These are phyloP conservation scores for Pseudococcus viburni DNA, from an alignment of 2,888 invertebrate genomes.

Conservation along the genomic window DNA sequence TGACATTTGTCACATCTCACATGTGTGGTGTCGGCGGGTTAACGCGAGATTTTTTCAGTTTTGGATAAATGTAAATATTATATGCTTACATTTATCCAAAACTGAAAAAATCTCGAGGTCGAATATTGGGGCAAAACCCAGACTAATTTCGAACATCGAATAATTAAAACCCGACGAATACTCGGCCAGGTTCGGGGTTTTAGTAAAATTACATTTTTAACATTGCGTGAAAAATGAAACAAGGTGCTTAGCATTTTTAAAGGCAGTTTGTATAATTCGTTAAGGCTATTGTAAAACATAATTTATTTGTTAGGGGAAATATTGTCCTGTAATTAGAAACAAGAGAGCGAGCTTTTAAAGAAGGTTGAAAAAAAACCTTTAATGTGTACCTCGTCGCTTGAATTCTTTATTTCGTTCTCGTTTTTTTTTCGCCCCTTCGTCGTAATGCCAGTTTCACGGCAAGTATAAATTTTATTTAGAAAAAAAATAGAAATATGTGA, in stretches of 20 bases:
- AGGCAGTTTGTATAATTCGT: slow-evolving; percentile 63
- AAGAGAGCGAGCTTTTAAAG: slow-evolving; percentile 54
- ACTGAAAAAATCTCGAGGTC: no score
- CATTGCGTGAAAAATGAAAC: slow-evolving; percentile 63
- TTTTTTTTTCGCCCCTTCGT: background rate
- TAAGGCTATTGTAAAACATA: slow-evolving; percentile 59
- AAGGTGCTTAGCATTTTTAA: slow-evolving; percentile 61
- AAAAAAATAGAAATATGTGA: slow-evolving; percentile 22
- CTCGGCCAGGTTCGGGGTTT: slow-evolving; percentile 19
- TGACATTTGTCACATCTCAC: no score
- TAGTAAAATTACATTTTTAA: slow-evolving; percentile 46
- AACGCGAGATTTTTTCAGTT: no score
- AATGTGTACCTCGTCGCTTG: slow-evolving; percentile 50
- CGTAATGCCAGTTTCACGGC: background rate
- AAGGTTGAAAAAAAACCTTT: slow-evolving; percentile 45
- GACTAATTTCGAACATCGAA: background rate
- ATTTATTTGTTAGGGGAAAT: slow-evolving; percentile 59
- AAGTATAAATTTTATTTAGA: slow-evolving; percentile 52
- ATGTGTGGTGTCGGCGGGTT: no score
- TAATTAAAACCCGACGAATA: slow-evolving; percentile 31
- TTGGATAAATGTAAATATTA: no score
- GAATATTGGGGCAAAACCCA: no score
- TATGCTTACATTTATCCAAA: no score
- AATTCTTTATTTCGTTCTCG: slow-evolving; percentile 45
- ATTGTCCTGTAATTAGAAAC: slow-evolving; percentile 61